Evolutionary conservation across 64 coral and sea anemone species (phyloP), one percentile per base, ranked within the genome.

Genomic region (Stichodactyla mertensii): DNA sequence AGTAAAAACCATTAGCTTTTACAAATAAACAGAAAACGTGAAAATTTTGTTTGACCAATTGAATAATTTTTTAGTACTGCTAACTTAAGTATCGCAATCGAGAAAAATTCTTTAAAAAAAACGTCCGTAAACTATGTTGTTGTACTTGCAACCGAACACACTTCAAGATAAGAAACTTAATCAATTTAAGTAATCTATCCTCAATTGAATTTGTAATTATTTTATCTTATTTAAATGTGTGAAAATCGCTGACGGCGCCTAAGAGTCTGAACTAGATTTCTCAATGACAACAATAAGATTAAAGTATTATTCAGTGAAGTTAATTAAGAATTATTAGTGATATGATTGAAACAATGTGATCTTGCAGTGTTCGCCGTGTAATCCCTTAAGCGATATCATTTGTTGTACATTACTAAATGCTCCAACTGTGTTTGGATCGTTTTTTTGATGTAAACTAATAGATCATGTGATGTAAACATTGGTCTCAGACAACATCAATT

Each of bases 221-320:
- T 53, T 52, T 81, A 55, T 53, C 36, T 53, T 45, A 52, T 81
- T 53, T 81, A 81, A 81, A 80, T 18, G 78, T 81, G 78, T 81
- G 78, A 81, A 81, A 81, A 81, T 52, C 78, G 78, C 15, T 22
- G 4, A 5, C 78, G 78, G 78, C 78, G 78, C 78, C 78, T 16
- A 12, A 0, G 16, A 11, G 78, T 81, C 78, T 81, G 51, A 19
- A 55, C 36, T 19, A 16, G 53, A 55, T 55, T 52, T 55, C 36
- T 54, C 36, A 53, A 81, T 81, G 51, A 81, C 36, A 81, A 54
- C 78, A 81, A 81, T 79, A 36, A 81, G 78, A 81, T 81, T 81
- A 81, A 52, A 53, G 78, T 55, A 53, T 81, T 81, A 81, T 81
- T 74, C n/a, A 11, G 24, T 26, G 0, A 27, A 27, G 69, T 74